These are phyloP conservation scores for Epinotia demarniana DNA, from an alignment of 2,888 invertebrate species.

Conservation along the genomic window DNA sequence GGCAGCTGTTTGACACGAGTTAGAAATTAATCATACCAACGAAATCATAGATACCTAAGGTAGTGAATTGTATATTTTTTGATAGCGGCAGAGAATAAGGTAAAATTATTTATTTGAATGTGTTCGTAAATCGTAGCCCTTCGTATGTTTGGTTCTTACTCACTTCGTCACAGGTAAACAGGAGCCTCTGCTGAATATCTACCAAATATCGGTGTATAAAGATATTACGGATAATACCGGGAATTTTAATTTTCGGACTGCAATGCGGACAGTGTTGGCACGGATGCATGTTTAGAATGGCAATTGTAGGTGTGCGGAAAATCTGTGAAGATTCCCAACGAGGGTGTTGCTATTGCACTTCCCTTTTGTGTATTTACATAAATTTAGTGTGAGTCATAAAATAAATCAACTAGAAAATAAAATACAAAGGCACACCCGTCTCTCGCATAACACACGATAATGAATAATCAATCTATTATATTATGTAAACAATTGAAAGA, in stretches of 20 bases:
- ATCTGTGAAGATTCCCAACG: background rate
- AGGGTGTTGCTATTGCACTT: background rate
- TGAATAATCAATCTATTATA: background rate
- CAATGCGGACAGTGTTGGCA: conserved; percentile 36
- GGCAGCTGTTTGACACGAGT: background rate
- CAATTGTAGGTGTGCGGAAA: conserved; percentile 21
- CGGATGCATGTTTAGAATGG: conserved; percentile 34
- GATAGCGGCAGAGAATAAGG: too few species aligned
- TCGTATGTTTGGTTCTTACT: too few species aligned
- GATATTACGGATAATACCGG: background rate
- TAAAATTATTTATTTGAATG: too few species aligned
- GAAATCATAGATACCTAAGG: background rate
- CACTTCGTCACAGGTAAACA: too few species aligned
- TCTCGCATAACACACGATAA: too few species aligned
- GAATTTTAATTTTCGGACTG: conserved; percentile 27
- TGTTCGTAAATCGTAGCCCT: too few species aligned
- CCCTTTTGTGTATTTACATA: background rate
- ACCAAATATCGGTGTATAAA: background rate
- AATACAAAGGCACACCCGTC: too few species aligned
- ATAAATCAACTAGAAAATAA: background rate
- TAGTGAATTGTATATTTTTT: too few species aligned
- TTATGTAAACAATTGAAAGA: background rate
- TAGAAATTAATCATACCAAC: background rate
- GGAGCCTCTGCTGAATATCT: background rate
- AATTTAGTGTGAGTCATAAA: background rate